Conservation (phyloP, 1,140 invertebrate genomes). For the Pseudomyrmex dendroicus region DNA sequence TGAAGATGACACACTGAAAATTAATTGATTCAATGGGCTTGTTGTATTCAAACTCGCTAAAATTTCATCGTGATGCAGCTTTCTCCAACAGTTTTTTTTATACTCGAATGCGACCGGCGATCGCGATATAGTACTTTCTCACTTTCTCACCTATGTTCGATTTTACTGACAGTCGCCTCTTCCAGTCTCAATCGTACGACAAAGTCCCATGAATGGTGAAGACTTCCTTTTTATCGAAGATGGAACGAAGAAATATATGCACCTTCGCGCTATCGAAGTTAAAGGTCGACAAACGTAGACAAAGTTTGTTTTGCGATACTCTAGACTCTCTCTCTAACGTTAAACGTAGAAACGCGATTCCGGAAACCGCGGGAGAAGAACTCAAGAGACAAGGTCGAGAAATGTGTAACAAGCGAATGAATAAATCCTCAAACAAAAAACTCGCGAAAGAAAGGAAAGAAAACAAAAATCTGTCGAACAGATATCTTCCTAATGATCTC, state of each 20-base stretch:
- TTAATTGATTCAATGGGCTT: neutral
- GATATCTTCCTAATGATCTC: neutral
- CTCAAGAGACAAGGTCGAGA: neutral
- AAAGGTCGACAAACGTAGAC: neutral
- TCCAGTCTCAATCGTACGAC: neutral
- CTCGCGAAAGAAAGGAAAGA: neutral
- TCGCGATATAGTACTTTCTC: constrained; percentile 62
- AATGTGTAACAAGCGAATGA: neutral
- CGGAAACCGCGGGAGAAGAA: neutral
- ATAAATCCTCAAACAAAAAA: neutral
- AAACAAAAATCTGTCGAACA: neutral
- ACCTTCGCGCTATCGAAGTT: neutral
- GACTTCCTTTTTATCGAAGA: neutral
- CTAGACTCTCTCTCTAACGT: neutral
- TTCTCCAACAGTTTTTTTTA: constrained; percentile 15
- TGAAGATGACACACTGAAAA: neutral
- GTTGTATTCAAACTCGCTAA: neutral
- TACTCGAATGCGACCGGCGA: constrained; percentile 15
- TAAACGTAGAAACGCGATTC: neutral
- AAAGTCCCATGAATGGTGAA: neutral
- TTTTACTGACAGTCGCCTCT: neutral
- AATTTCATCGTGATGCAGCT: constrained; percentile 29
- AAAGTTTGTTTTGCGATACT: too few species aligned
- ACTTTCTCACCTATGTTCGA: constrained; percentile 75
- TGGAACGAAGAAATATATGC: neutral